Percentiles rank a stretch among this genome's conserved stretches.
phyloP scores from a whole-genome alignment of 2,797 vertebrate genomes.

The Kryptolebias ocellatus region DNA sequence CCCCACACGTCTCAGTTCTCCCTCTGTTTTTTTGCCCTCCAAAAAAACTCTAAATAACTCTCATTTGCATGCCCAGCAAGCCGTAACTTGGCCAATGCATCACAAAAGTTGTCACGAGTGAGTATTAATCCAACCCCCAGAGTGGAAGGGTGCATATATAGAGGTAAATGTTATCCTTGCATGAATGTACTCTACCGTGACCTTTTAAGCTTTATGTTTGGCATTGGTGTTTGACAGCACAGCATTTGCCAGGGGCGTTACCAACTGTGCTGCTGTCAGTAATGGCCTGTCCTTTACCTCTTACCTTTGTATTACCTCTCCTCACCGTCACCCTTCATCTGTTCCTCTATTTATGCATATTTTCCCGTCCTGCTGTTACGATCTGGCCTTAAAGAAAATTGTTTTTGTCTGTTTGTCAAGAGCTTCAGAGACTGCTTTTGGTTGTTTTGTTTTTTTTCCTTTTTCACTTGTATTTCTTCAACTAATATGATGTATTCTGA shows the following conservation, averaged over 20 bases:
- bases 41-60: constrained; percentile 39
- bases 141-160: neutral
- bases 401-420: constrained; percentile 5
- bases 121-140: constrained; percentile 13
- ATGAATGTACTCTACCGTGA: neutral
- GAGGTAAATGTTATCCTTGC: constrained; percentile 38
- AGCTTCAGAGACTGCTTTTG: neutral
- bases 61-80: constrained; percentile 40
- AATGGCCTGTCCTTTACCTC: constrained; percentile 37
- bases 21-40: constrained; percentile 8
- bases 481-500: neutral
- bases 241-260: constrained; percentile 11
- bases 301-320: constrained; percentile 35
- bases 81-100: constrained; percentile 34
- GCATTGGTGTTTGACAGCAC: constrained; percentile 20
- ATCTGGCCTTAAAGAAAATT: constrained; percentile 4
- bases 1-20: constrained; percentile 1
- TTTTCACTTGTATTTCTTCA: neutral
- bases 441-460: neutral
- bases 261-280: constrained; percentile 21
- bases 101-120: constrained; percentile 23
- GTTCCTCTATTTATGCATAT: constrained; percentile 10
- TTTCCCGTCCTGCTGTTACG: constrained; percentile 5
- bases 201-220: constrained; percentile 5
- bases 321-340: constrained; percentile 5